Conservation (phyloP, 1,140 invertebrate species). For the Meloidogyne exigua region DNA sequence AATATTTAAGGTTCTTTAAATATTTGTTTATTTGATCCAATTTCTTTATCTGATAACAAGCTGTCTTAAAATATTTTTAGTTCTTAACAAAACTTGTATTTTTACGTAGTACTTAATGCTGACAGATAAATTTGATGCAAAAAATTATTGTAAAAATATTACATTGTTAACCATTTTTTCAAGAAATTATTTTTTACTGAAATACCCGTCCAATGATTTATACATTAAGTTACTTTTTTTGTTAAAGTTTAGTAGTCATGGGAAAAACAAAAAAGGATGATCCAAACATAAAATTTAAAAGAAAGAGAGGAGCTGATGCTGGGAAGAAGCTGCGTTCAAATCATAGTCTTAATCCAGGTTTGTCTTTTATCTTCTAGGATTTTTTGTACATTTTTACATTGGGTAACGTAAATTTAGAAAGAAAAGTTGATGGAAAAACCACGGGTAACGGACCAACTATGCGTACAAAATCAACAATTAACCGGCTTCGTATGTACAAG, state of each 20-base stretch:
- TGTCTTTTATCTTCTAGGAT: background rate
- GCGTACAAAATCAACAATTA: slow-evolving; percentile 86
- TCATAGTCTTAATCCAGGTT: slow-evolving; percentile 50
- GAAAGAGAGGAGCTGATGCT: background rate
- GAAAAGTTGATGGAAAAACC: slow-evolving; percentile 28
- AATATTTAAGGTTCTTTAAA: too few relatives aligned
- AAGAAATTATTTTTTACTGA: too few relatives aligned
- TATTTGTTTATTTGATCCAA: too few relatives aligned
- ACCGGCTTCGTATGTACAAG: slow-evolving; percentile 84
- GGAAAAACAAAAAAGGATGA: background rate
- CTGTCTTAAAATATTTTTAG: too few relatives aligned
- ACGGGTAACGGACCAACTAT: slow-evolving; percentile 30
- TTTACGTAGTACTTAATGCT: too few relatives aligned
- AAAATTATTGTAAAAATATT: too few relatives aligned
- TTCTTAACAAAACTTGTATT: too few relatives aligned
- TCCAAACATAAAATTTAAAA: background rate
- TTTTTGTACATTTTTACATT: background rate
- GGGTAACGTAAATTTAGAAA: slow-evolving; percentile 22
- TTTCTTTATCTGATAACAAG: too few relatives aligned
- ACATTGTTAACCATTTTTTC: too few relatives aligned
- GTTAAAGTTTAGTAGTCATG: background rate
- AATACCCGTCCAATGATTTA: too few relatives aligned
- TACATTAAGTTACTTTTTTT: too few relatives aligned
- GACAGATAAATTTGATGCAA: too few relatives aligned
- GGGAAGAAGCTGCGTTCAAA: slow-evolving; percentile 35